Evolutionary conservation across 2,113 vertebrate species (phyloP), one percentile per base, ranked within the genome.

Genomic region (Oncorhynchus keta): DNA sequence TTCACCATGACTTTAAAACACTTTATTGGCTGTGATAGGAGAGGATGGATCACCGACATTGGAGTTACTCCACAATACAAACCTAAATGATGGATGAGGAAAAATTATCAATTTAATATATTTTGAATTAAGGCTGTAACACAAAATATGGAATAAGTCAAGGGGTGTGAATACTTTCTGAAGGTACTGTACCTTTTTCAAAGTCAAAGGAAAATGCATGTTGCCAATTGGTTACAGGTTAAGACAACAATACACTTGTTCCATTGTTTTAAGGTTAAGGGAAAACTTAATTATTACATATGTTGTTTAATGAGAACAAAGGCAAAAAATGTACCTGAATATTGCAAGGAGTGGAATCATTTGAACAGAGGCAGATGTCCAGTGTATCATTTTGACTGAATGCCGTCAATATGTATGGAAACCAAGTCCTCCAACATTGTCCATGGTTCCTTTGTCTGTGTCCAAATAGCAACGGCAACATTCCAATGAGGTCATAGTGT

Each of bases 401-500:
- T 77, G 48, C 32, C 14, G 11, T 76, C 71, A 70, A 45, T 79
- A 45, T 75, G 72, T 67, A 13, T 4, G 20, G 49, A 72, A 69
- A 71, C 51, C 14, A 30, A 48, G 64, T 65, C 4, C 6, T 32
- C 24, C 80, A 70, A 48, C 71, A 4, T 45, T 74, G 68, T 76
- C 35, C 62, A 70, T 13, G n/a, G 75, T 61, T 69, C 13, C 62
- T 51, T 75, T 69, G 61, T 77, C 8, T 28, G 62, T 13, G 13
- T 65, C 57, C 32, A 70, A 78, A 76, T 72, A 62, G 76, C 72
- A 83, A 81, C 76, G 30, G 71, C 77, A 77, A 70, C 84, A 83
- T 92, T 89, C 85, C 83, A 79, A 20, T 88, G 86, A 83, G 66
- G 80, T 87, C 79, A 86, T 68, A 39, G 62, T 80, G 55, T 59